A percentile compares a stretch with the other conserved stretches of the same genome.
Evolutionary conservation across 2,888 invertebrate genomes (phyloP).

Genomic region (Scaptomyza tumidula): DNA sequence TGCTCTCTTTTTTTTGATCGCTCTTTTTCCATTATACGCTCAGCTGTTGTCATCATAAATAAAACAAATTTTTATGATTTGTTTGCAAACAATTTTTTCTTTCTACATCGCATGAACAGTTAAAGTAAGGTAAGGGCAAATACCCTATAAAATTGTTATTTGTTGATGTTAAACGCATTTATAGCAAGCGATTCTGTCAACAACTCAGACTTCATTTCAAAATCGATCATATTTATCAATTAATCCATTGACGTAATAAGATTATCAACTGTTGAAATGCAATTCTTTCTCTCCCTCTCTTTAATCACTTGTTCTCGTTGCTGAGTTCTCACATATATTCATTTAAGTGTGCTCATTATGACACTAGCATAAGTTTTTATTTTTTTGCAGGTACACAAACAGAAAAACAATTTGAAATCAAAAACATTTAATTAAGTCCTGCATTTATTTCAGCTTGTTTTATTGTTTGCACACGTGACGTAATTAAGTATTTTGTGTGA

Average conservation of each 20-base stretch:
- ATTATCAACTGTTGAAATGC: conserved; percentile 58
- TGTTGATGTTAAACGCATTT: conserved; percentile 3
- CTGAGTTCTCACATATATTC: conserved; percentile 12
- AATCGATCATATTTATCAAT: conserved; percentile 41
- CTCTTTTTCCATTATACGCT: conserved; percentile 24
- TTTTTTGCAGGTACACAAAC: too few relatives aligned
- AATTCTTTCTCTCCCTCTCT: conserved; percentile 12
- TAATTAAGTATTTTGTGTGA: neutral
- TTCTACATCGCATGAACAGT: neutral
- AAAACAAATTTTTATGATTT: conserved; percentile 40
- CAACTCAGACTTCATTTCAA: conserved; percentile 38
- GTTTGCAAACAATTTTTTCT: conserved; percentile 54
- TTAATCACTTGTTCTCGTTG: conserved; percentile 4
- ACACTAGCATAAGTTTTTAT: too few relatives aligned
- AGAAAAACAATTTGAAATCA: conserved; percentile 41
- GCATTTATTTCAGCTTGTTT: conserved; percentile 40
- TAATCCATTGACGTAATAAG: conserved; percentile 64
- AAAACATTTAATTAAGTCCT: conserved; percentile 39
- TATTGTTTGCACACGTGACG: conserved; percentile 13
- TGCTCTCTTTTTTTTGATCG: conserved; percentile 6
- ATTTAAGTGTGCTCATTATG: neutral
- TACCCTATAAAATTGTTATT: neutral
- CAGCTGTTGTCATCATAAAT: conserved; percentile 50
- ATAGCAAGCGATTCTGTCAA: conserved; percentile 37
- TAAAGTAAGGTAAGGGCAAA: conserved; percentile 13